These are phyloP conservation scores for Pyrocoelia pectoralis DNA, from an alignment of 2,888 invertebrate species.

Conservation along the genomic window DNA sequence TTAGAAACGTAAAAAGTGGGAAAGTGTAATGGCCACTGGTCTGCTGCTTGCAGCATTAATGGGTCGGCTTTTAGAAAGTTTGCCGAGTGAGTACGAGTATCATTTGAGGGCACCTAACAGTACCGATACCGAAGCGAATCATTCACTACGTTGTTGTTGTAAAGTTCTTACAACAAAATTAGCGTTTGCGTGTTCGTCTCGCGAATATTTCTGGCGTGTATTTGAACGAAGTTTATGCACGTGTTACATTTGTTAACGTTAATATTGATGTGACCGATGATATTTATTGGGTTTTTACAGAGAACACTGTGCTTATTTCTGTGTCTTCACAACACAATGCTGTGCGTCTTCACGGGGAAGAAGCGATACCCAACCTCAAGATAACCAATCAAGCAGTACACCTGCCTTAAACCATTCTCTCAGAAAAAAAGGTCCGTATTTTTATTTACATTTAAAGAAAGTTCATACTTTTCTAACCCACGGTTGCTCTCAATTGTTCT, in stretches of 20 bases:
- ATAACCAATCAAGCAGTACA: slow-evolving; percentile 1
- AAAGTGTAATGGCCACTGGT: slow-evolving; percentile 36
- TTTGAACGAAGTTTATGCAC: slow-evolving; percentile 1
- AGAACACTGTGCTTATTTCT: neutral
- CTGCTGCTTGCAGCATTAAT: slow-evolving; percentile 10
- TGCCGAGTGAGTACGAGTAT: slow-evolving; percentile 33
- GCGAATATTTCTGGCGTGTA: neutral
- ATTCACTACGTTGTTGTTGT: neutral
- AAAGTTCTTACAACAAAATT: neutral
- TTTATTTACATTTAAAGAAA: slow-evolving; percentile 4
- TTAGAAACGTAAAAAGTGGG: slow-evolving; percentile 20
- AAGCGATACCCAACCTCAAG: neutral
- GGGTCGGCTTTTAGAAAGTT: slow-evolving; percentile 36
- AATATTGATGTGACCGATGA: neutral
- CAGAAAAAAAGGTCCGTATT: slow-evolving; percentile 14
- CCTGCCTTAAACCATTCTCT: neutral
- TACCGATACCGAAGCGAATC: slow-evolving; percentile 14
- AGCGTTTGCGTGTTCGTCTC: neutral
- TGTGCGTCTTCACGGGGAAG: neutral
- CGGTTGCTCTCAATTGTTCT: slow-evolving; percentile 35
- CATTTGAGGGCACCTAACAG: slow-evolving; percentile 32
- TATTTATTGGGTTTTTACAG: neutral
- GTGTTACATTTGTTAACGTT: neutral
- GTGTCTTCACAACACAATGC: neutral
- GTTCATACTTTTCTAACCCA: slow-evolving; percentile 27